Evolutionary conservation across 1,140 invertebrate genomes (phyloP), one percentile per base, ranked within the genome.

Genomic region (Teleopsis dalmanni): DNA sequence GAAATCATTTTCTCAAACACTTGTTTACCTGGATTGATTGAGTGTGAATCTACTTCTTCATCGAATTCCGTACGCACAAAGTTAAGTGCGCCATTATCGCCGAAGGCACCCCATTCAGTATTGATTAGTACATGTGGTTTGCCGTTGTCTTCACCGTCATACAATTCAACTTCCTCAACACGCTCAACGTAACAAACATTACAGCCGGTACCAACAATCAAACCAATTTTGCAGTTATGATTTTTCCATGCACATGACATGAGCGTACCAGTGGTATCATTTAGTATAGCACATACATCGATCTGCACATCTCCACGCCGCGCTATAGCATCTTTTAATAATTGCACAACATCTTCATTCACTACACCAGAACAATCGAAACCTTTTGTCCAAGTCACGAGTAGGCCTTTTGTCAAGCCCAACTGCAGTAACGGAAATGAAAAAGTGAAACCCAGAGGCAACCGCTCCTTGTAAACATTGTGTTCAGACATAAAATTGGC

Each of bases 241-340:
- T 98, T 96, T 76, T 94, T 92, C 84, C 95, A 97, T 58, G 95
- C 95, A 76, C 95, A 99, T 25, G 95, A 97, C 94, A 99, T 98
- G 40, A 99, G 77, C 23, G 95, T 97, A 45, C 96, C 97, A 26
- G 95, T 98, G 19, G 96, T 99, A 71, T 99, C 96, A 73, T 99
- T 99, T 54, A 99, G 79, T 53, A 99, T 93, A 55, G 94, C 96
- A 73, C 92, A 88, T 41, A 98, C 88, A 70, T 95, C 86, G 64
- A 99, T 95, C 68, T 92, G 82, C 48, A 97, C 83, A 70, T 92
- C 91, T 88, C 84, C 84, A 71, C 86, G 77, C 57, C 85, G 76
- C 10, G 78, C 76, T 41, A 95, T 87, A 8, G 93, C 91, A 60
- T 92, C 86, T 65, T 92, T 83, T 0, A 98, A 76, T 54, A 95